Conservation (phyloP, 2,113 vertebrate species). For the Ictidomys tridecemlineatus region DNA sequence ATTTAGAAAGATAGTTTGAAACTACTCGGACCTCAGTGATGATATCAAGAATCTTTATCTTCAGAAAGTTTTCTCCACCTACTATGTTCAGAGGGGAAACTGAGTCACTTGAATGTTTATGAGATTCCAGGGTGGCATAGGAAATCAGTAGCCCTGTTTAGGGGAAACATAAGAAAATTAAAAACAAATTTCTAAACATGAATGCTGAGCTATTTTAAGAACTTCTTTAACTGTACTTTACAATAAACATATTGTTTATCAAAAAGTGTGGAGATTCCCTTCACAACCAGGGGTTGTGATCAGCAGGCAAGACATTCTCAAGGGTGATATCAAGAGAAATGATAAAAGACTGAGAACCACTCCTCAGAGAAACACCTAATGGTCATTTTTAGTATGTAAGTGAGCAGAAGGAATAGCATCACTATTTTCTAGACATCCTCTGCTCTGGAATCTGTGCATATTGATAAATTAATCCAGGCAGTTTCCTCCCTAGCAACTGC, state of each 20-base stretch:
- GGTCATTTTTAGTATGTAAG: neutral
- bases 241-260: neutral
- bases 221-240: neutral
- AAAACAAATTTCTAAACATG: neutral
- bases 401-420: neutral
- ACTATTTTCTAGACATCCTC: neutral
- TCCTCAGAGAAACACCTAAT: neutral
- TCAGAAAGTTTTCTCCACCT: neutral
- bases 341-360: neutral
- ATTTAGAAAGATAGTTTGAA: constrained; percentile 11
- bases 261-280: neutral
- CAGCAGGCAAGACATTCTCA: neutral
- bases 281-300: neutral
- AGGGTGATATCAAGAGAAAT: neutral
- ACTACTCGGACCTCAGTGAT: neutral
- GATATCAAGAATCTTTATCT: neutral
- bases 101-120: neutral
- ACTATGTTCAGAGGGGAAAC: neutral
- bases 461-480: neutral
- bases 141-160: neutral
- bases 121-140: neutral
- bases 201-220: neutral
- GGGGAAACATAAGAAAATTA: neutral
- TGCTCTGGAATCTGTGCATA: neutral
- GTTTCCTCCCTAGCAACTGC: neutral